Base-by-base conservation (phyloP, 2,888 invertebrate species). In the Camptogramma bilineatum region DNA sequence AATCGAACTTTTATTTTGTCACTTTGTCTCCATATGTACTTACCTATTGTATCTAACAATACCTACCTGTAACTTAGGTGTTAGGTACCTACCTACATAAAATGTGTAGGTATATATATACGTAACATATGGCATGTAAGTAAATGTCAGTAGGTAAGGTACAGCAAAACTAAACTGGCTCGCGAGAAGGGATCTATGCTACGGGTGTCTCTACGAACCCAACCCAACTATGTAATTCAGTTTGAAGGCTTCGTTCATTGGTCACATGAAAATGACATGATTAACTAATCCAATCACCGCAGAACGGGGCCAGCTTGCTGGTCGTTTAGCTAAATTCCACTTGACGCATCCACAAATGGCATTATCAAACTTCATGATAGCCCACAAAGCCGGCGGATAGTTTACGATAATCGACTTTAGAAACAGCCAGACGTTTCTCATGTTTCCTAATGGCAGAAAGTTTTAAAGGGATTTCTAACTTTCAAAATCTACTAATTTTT, bases 321-420 rank as follows among this genome's bases (percentile, higher is more conserved):
- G 61, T 21, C 47, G 52, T 65, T 64, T 57, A 65, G 51, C 48
- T 60, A 21, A 62, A 60, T 52, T 64, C n/a, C 48, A 31, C 56
- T 61, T 61, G 56, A 56, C 61, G 57, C 64, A 24, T 46, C 44
- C 34, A 10, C 28, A 61, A 55, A 55, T 61, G 56, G 52, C 39
- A 62, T 64, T 60, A 64, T 51, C 54, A 52, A 60, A 60, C 46
- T 64, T 64, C 48, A 48, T 18, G 24, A 50, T 61, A 39, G 34
- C 34, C 34, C 53, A 47, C 44, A 46, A 18, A 50, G 39, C 53
- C 52, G 34, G 39, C 44, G 18, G 34, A 52, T 28, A 60, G 42
- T 47, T 60, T 56, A 48, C 53, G 59, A 34, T 54, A 60, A 48
- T 60, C 51, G 62, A 47, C 31, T 17, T 16, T 53, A 31, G 28